Conservation (phyloP, 1,140 invertebrate species). For the Muscidifurax raptorellus region DNA sequence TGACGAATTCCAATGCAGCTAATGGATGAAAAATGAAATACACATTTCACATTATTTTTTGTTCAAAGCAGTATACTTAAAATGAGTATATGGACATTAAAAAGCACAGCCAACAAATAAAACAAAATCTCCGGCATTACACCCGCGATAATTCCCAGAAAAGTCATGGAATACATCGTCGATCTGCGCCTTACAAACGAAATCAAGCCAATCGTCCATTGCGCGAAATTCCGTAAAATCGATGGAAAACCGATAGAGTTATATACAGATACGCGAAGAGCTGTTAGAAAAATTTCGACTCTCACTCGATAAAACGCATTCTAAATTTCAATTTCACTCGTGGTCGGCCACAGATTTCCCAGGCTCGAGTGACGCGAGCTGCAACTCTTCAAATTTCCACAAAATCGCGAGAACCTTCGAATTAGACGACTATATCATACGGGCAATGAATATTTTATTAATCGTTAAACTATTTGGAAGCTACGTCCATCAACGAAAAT, state of each 20-base stretch:
- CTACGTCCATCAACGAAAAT: neutral
- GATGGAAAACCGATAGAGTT: neutral
- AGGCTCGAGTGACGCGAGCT: neutral
- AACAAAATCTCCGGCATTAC: too few relatives aligned
- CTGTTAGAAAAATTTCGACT: neutral
- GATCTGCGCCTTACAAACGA: too few relatives aligned
- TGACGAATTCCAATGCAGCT: conserved; percentile 1
- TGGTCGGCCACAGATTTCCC: neutral
- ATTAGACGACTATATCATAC: too few relatives aligned
- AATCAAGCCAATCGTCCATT: too few relatives aligned
- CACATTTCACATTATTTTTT: neutral
- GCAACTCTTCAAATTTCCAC: neutral
- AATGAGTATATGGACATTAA: neutral
- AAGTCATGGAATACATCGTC: too few relatives aligned
- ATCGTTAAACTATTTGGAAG: neutral
- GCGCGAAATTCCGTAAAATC: too few relatives aligned
- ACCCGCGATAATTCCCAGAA: too few relatives aligned
- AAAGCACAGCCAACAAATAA: neutral
- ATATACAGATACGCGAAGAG: neutral
- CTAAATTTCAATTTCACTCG: neutral
- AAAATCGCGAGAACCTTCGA: neutral
- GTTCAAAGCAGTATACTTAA: neutral
- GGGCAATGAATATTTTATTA: neutral
- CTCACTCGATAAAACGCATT: neutral
- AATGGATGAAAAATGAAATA: neutral